Conservation (phyloP, 1,140 invertebrate genomes). For the Alviniconcha marisindica region DNA sequence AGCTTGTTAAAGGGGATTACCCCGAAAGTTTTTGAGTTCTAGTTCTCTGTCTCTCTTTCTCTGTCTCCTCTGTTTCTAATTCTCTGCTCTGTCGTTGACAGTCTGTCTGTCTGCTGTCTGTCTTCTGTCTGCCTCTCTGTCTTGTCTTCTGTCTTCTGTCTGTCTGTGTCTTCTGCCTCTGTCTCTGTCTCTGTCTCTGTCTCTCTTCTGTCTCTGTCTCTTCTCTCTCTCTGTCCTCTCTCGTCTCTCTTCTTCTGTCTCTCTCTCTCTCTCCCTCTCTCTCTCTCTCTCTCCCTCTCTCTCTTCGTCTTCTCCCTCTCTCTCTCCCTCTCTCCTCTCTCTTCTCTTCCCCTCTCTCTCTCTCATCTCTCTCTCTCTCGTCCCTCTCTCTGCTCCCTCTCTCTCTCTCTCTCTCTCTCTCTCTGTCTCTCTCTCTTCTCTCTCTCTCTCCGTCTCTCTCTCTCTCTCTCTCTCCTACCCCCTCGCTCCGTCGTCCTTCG, state of each 20-base stretch:
- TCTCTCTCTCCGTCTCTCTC: neutral
- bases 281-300: neutral
- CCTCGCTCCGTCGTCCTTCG: no score
- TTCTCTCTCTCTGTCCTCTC: neutral
- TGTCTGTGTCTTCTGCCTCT: no score
- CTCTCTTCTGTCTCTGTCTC: neutral
- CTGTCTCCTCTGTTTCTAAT: no score
- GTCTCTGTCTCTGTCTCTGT: neutral
- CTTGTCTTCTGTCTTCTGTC: no score
- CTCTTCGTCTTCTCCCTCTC: neutral
- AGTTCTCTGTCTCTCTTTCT: no score
- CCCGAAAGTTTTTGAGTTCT: no score
- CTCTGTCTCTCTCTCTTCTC: neutral
- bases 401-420: conserved; percentile 21
- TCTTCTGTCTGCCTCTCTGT: no score
- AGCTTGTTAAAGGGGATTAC: no score
- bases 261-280: conserved; percentile 15
- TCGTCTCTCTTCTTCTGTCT: neutral
- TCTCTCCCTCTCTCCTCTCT: neutral
- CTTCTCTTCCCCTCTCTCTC: neutral
- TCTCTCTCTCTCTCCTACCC: neutral
- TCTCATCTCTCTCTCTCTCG: neutral
- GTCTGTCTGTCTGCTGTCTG: no score
- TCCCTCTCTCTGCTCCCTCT: neutral
- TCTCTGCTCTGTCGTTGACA: no score